Percentiles rank a stretch among this genome's conserved stretches.
phyloP scores from a whole-genome alignment of 2,888 invertebrate species.

The Tetranychus piercei region DNA sequence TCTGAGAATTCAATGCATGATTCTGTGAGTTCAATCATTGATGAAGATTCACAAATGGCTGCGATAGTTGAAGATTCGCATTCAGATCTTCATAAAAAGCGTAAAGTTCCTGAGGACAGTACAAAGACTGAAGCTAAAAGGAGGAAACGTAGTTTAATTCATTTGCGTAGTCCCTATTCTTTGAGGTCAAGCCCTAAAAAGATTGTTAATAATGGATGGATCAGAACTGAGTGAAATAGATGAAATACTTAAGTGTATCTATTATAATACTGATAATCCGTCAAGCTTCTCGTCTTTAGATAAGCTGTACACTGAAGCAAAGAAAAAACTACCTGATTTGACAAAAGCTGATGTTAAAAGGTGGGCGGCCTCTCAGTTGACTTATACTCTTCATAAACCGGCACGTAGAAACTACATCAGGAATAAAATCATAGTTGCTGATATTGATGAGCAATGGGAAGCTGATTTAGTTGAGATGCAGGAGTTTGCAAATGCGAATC shows the following conservation, averaged over 20 bases:
- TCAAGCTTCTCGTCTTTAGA: conserved; percentile 16
- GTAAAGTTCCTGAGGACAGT: too few relatives aligned
- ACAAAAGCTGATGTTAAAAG: conserved; percentile 16
- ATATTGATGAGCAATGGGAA: conserved; percentile 28
- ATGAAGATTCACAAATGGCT: too few relatives aligned
- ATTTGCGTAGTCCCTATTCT: too few relatives aligned
- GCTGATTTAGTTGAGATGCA: conserved; percentile 27
- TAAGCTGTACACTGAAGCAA: conserved; percentile 5
- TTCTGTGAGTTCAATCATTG: too few relatives aligned
- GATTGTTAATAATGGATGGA: too few relatives aligned
- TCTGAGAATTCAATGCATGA: too few relatives aligned
- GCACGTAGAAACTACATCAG: conserved; percentile 17
- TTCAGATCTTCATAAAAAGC: too few relatives aligned
- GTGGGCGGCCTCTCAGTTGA: conserved; percentile 17
- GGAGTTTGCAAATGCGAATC: conserved; percentile 21
- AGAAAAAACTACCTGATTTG: neutral
- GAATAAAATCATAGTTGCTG: conserved; percentile 23
- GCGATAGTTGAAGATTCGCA: too few relatives aligned
- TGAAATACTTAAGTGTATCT: neutral
- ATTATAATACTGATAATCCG: conserved; percentile 13
- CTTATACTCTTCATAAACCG: conserved; percentile 23
- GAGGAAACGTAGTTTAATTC: too few relatives aligned
- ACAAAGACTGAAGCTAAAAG: too few relatives aligned
- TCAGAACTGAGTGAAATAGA: too few relatives aligned
- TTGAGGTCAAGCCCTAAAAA: too few relatives aligned